Conservation (phyloP, 2,113 vertebrate species). For the Fulmarus glacialis region DNA sequence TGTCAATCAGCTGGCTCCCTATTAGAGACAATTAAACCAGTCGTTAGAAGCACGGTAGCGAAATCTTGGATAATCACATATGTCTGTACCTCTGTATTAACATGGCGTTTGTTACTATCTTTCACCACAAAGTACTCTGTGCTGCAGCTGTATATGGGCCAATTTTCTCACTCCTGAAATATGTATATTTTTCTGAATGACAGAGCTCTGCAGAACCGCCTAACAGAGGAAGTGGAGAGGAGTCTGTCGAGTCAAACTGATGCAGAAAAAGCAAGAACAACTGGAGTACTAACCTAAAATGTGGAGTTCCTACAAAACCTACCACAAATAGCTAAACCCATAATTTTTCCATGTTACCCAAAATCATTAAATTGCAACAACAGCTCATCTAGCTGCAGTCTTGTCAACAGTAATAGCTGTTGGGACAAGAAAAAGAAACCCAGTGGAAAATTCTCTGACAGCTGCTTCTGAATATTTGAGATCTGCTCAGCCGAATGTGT, state of each 20-base stretch:
- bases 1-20: constrained; percentile 59
- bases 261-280: not conserved
- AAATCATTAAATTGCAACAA: not conserved
- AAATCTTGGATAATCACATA: not conserved
- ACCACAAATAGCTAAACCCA: not conserved
- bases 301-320: not conserved
- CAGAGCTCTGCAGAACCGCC: not conserved
- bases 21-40: not conserved
- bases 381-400: not conserved
- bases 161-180: constrained; percentile 11
- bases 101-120: not conserved
- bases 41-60: not conserved
- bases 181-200: not conserved
- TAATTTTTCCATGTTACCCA: constrained; percentile 11
- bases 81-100: not conserved
- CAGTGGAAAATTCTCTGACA: constrained; percentile 35
- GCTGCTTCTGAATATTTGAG: constrained; percentile 26
- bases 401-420: not conserved
- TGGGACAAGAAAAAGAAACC: constrained; percentile 1
- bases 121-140: not conserved
- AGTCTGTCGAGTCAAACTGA: not conserved
- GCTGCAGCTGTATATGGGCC: not conserved
- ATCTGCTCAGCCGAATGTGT: not conserved
- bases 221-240: not conserved
- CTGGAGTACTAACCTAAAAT: not conserved